These are phyloP conservation scores for Caradrina kadenii DNA, from an alignment of 2,888 invertebrate genomes.

Conservation along the genomic window DNA sequence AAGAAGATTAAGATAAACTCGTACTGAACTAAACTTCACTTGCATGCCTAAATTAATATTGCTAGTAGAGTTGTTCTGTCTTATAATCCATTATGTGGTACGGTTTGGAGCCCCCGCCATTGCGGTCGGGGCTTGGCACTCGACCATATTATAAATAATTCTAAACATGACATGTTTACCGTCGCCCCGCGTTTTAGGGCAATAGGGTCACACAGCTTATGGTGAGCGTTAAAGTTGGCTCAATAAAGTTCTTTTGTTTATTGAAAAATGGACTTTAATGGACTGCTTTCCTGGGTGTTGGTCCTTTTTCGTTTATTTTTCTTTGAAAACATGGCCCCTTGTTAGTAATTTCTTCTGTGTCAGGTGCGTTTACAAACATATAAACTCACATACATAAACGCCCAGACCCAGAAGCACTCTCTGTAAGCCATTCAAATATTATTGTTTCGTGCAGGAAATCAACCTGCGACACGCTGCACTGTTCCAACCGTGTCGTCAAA, in stretches of 20 bases:
- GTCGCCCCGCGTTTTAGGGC: conserved; percentile 35
- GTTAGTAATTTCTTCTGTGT: too few species aligned
- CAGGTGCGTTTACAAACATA: too few species aligned
- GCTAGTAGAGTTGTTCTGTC: conserved; percentile 12
- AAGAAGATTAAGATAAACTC: too few species aligned
- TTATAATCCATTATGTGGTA: conserved; percentile 39
- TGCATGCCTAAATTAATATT: conserved; percentile 5
- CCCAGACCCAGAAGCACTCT: too few species aligned
- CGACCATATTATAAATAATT: conserved; percentile 58
- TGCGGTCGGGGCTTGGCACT: conserved; percentile 50
- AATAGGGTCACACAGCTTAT: conserved; percentile 29
- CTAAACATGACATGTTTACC: conserved; percentile 58
- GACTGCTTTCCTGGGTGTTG: conserved; percentile 18
- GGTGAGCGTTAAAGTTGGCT: conserved; percentile 31
- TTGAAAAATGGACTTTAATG: conserved; percentile 24
- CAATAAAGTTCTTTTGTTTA: conserved; percentile 41
- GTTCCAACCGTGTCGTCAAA: too few species aligned
- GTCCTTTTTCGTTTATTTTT: not conserved
- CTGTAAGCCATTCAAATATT: too few species aligned
- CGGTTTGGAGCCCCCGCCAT: conserved; percentile 35
- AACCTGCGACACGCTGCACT: too few species aligned
- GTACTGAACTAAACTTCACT: not conserved
- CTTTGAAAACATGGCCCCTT: too few species aligned
- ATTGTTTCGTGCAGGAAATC: too few species aligned
- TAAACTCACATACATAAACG: too few species aligned